Percentiles rank a stretch among this genome's conserved stretches.
Conservation (phyloP, 2,888 invertebrate genomes). For the Calameuta filiformis region DNA sequence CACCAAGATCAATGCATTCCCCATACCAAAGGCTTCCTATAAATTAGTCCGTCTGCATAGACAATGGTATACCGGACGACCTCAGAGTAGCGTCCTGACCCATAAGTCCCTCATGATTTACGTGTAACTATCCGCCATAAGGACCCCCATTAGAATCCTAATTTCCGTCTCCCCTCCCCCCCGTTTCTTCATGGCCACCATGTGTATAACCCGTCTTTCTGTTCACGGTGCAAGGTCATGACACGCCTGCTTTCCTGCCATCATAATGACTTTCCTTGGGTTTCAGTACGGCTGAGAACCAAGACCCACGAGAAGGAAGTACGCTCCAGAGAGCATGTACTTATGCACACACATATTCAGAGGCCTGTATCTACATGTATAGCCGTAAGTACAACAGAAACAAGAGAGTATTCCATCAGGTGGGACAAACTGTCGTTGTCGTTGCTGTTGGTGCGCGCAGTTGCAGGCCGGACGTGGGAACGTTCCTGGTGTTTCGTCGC, state of each 20-base stretch:
- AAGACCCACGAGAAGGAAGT: conserved; percentile 47
- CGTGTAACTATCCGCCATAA: too few relatives aligned
- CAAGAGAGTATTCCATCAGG: too few relatives aligned
- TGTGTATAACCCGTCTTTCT: neutral
- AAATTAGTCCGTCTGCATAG: neutral
- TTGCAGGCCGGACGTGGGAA: conserved; percentile 1
- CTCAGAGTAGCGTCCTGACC: conserved; percentile 25
- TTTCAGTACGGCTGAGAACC: conserved; percentile 50
- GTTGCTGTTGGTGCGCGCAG: neutral
- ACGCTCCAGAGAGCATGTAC: conserved; percentile 52
- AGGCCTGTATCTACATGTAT: neutral
- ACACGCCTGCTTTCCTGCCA: conserved; percentile 16
- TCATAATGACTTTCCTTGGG: conserved; percentile 32
- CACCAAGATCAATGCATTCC: too few relatives aligned
- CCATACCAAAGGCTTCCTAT: too few relatives aligned
- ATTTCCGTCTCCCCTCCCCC: neutral
- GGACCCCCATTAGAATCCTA: too few relatives aligned
- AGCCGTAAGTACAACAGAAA: too few relatives aligned
- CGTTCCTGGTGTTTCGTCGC: neutral
- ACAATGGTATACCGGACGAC: conserved; percentile 14
- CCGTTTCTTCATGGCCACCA: neutral
- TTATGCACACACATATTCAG: neutral
- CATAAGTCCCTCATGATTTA: too few relatives aligned
- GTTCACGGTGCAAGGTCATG: conserved; percentile 23
- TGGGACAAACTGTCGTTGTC: neutral